Conservation (phyloP, 2,888 invertebrate species). For the Ypsolopha scabrella region DNA sequence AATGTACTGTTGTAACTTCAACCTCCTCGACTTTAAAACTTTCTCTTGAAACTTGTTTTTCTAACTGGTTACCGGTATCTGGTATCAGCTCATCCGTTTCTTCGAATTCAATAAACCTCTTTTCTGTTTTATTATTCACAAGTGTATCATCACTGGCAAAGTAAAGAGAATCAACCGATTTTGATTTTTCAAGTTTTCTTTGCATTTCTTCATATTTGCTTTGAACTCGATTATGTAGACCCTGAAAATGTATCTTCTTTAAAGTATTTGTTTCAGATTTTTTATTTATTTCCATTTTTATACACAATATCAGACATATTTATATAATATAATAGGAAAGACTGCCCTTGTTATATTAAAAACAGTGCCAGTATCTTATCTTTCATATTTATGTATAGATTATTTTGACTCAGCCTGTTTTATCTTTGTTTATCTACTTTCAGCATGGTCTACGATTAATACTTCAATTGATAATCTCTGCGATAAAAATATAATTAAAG, state of each 20-base stretch:
- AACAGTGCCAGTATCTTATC: too few species aligned
- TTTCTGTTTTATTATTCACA: neutral
- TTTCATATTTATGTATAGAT: too few species aligned
- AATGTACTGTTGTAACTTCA: constrained; percentile 3
- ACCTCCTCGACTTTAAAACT: constrained; percentile 24
- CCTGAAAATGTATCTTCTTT: constrained; percentile 17
- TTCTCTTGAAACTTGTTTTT: neutral
- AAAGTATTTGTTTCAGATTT: neutral
- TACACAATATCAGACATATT: neutral
- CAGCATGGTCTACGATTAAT: too few species aligned
- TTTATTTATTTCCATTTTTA: constrained; percentile 3
- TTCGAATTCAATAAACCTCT: neutral
- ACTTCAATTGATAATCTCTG: too few species aligned
- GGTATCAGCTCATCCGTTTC: neutral
- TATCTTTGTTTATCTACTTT: too few species aligned
- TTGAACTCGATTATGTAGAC: constrained; percentile 45
- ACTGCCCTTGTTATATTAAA: too few species aligned
- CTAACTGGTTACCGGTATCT: neutral
- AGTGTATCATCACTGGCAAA: constrained; percentile 28
- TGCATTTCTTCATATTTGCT: constrained; percentile 53
- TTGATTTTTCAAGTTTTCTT: constrained; percentile 45
- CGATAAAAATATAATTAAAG: too few species aligned
- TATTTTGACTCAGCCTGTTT: too few species aligned
- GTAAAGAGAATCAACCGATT: constrained; percentile 39
- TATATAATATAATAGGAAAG: too few species aligned